Percentiles rank a stretch among this genome's conserved stretches.
Conservation (phyloP, 2,113 vertebrate species). For the Bubo bubo region DNA sequence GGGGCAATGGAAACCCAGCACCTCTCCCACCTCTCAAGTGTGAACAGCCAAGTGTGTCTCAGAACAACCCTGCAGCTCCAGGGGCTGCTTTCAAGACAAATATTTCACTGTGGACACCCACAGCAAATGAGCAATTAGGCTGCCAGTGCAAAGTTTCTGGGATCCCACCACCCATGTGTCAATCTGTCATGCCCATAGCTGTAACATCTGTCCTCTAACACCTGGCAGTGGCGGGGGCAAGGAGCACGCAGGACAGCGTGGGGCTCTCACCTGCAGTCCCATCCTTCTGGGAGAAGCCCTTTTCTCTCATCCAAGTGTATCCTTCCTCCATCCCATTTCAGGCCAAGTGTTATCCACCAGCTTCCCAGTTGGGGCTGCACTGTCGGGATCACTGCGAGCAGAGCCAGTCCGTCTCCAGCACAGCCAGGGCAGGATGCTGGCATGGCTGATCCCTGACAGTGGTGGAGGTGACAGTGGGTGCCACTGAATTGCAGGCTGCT, state of each 20-base stretch:
- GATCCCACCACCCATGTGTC: background rate
- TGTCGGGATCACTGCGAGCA: accelerated
- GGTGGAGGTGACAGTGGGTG: background rate
- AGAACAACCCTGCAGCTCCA: background rate
- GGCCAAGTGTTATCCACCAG: background rate
- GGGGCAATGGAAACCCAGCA: background rate
- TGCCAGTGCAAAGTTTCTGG: background rate
- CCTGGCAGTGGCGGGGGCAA: accelerated
- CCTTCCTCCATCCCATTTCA: background rate
- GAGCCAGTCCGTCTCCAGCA: background rate
- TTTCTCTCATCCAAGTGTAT: background rate
- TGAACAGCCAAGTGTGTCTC: background rate
- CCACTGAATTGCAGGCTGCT: background rate
- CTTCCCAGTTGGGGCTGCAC: background rate
- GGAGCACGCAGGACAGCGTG: accelerated
- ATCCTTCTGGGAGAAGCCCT: background rate
- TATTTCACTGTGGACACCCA: background rate
- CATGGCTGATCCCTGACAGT: accelerated
- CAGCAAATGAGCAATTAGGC: background rate
- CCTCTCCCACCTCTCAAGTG: background rate
- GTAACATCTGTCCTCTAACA: background rate
- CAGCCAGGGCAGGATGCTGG: background rate
- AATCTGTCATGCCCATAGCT: background rate
- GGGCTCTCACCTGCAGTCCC: background rate
- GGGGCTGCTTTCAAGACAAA: background rate